Percentiles rank a stretch among this genome's conserved stretches.
Evolutionary conservation across 1,140 invertebrate species (phyloP).

Genomic region (Drosophila bifasciata): DNA sequence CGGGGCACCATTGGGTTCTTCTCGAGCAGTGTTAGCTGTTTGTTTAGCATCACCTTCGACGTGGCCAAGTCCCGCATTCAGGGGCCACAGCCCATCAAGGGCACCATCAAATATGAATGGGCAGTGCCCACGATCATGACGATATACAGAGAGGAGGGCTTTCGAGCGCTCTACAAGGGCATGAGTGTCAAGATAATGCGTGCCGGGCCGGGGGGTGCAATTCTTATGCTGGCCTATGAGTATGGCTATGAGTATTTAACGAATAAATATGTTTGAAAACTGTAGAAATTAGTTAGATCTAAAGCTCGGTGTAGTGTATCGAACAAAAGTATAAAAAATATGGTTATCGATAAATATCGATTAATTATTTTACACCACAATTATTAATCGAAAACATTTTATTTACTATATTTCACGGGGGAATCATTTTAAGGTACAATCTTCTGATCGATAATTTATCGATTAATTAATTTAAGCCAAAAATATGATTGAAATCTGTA

Average conservation of each 20-base stretch:
- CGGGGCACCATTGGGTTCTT: constrained; percentile 91
- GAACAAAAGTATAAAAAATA: too few species aligned
- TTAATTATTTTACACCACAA: too few species aligned
- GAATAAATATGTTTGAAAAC: constrained; percentile 18
- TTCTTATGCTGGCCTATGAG: constrained; percentile 88
- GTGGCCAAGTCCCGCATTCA: constrained; percentile 97
- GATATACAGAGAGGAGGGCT: constrained; percentile 94
- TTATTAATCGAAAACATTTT: too few species aligned
- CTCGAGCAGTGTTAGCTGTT: constrained; percentile 92
- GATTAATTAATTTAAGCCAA: too few species aligned
- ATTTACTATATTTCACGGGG: too few species aligned
- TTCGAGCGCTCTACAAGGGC: constrained; percentile 94
- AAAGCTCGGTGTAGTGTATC: too few species aligned
- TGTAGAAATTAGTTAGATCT: too few species aligned
- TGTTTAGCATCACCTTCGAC: constrained; percentile 96
- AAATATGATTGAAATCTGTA: constrained; percentile 7
- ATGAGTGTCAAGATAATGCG: constrained; percentile 94
- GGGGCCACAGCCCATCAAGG: constrained; percentile 91
- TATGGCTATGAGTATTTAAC: constrained; percentile 89
- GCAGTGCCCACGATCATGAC: constrained; percentile 90
- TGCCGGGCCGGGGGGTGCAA: constrained; percentile 91
- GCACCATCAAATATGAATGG: constrained; percentile 90
- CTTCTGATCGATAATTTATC: too few species aligned
- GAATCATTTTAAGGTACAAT: too few species aligned
- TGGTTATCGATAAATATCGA: too few species aligned